Percentiles rank a stretch among this genome's conserved stretches.
These are phyloP conservation scores for Ditylenchus dipsaci DNA, from an alignment of 1,140 invertebrate species.

Conservation along the genomic window DNA sequence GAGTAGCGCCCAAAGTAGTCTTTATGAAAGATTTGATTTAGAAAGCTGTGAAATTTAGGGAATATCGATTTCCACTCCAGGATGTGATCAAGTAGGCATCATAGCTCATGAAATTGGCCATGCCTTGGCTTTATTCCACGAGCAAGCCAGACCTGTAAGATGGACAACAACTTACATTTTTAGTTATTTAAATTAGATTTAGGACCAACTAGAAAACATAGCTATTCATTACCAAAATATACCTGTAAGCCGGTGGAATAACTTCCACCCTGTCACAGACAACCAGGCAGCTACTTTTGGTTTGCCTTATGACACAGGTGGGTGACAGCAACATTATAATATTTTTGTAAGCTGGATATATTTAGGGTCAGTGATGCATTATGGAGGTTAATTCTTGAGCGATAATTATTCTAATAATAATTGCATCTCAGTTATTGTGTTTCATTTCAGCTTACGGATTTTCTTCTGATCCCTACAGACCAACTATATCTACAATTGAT, in stretches of 20 bases:
- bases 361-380: constrained; percentile 56
- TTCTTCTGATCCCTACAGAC: constrained; percentile 48
- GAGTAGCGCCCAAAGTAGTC: no score
- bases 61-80: constrained; percentile 54
- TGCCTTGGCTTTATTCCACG: constrained; percentile 54
- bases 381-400: constrained; percentile 27
- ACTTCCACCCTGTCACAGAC: constrained; percentile 50
- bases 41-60: constrained; percentile 27
- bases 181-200: no score
- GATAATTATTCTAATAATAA: no score
- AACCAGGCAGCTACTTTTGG: constrained; percentile 44
- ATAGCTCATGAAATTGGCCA: constrained; percentile 57
- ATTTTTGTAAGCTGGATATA: neutral
- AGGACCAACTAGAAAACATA: constrained; percentile 14
- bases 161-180: constrained; percentile 41
- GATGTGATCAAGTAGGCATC: constrained; percentile 54
- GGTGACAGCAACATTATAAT: neutral
- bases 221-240: constrained; percentile 27
- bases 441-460: constrained; percentile 43
- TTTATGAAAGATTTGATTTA: constrained; percentile 2
- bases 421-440: no score
- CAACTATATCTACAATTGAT: constrained; percentile 54
- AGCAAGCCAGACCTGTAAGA: constrained; percentile 49
- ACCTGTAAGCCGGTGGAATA: constrained; percentile 51
- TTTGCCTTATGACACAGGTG: constrained; percentile 52